Conservation (phyloP, 2,888 invertebrate genomes). For the Pterobdella sp. region DNA sequence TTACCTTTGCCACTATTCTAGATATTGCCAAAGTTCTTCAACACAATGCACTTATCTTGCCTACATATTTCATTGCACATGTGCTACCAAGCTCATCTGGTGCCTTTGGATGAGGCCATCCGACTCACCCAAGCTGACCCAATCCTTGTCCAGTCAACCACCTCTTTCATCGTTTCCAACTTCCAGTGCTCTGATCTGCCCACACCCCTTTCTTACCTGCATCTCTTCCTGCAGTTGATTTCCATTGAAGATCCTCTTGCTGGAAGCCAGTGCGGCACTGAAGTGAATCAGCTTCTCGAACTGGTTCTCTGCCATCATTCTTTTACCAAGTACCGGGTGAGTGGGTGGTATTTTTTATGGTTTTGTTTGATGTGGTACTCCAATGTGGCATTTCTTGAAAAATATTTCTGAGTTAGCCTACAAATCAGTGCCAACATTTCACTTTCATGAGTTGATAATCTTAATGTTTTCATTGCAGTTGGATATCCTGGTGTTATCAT, state of each 20-base stretch:
- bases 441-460: too few relatives aligned
- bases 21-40: constrained; percentile 13
- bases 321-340: constrained; percentile 3
- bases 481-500: constrained; percentile 17
- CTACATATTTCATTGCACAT: constrained; percentile 14
- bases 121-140: not conserved
- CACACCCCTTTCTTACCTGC: constrained; percentile 9
- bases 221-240: constrained; percentile 13
- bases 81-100: constrained; percentile 16
- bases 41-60: constrained; percentile 23
- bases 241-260: not conserved
- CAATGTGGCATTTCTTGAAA: not conserved
- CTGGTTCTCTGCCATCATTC: not conserved
- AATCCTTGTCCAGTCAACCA: constrained; percentile 13
- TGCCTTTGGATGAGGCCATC: constrained; percentile 19
- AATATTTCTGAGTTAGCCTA: not conserved
- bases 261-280: not conserved
- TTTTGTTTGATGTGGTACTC: not conserved
- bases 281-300: not conserved
- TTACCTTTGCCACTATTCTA: constrained; percentile 3
- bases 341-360: not conserved
- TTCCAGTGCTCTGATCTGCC: constrained; percentile 11
- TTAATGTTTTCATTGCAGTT: too few relatives aligned
- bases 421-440: too few relatives aligned
- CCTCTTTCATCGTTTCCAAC: constrained; percentile 16